Evolutionary conservation across 2,113 vertebrate species (phyloP), one percentile per base, ranked within the genome.

Genomic region (Tachycineta bicolor): DNA sequence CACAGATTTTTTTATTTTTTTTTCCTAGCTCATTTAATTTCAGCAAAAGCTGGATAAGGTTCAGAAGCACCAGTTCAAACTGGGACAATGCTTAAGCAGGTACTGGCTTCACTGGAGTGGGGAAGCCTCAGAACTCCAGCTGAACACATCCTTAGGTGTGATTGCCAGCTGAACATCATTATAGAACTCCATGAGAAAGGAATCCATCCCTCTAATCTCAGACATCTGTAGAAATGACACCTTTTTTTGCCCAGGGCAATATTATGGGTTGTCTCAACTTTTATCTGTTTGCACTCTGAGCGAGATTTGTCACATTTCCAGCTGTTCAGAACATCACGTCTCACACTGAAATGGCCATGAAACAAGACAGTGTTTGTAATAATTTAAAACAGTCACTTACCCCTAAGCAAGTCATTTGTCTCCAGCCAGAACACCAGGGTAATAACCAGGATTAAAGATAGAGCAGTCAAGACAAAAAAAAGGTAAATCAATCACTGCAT

Each of bases 401-500:
- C 91, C 92, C 92, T 67, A 53, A 95, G 93, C 70, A 94, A 87
- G 59, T 83, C 29, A 94, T 96, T 96, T 90, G 79, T 96, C 91
- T 95, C 89, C 15, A 1, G 84, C 68, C 89, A 83, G 77, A 95
- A 84, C 28, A 43, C 34, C 82, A 86, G 60, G 83, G 85, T 91
- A 94, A 96, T 96, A 96, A 94, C 90, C 23, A 7, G 74, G 95
- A 95, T 96, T 96, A 96, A 96, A 95, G 89, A 97, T 79, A 96
- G 79, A 97, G 89, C 91, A 97, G 96, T 96, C 95, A 94, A 94
- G 95, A 91, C 69, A 83, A 92, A 96, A 94, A 91, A 96, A 94
- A 93, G 68, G 89, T 89, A 89, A 97, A 97, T 97, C 94, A 96
- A 97, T 97, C 97, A 97, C 74, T 89, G n/a, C 53, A 94, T 97